These are phyloP conservation scores for Cheilosia grossa DNA, from an alignment of 2,888 invertebrate species.

Conservation along the genomic window DNA sequence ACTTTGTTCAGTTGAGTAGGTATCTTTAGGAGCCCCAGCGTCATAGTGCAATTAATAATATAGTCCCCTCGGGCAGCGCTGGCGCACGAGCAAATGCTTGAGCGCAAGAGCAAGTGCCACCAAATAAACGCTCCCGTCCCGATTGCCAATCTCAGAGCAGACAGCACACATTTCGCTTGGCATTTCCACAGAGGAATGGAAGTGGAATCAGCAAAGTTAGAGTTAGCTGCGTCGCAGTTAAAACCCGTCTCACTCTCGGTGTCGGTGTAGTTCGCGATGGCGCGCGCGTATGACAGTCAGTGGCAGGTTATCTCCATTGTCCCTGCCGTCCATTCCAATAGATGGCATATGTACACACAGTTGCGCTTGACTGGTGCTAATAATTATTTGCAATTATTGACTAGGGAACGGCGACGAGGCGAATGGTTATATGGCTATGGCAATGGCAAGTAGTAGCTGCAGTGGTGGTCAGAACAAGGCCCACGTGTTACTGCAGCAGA, in stretches of 20 bases:
- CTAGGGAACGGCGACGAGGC: conserved; percentile 24
- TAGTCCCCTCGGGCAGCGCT: conserved; percentile 44
- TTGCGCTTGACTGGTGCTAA: conserved; percentile 74
- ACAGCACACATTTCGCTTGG: conserved; percentile 25
- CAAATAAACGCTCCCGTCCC: conserved; percentile 67
- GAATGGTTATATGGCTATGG: conserved; percentile 10
- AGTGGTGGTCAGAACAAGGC: conserved; percentile 59
- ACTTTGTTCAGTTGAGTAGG: conserved; percentile 66
- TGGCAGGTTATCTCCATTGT: conserved; percentile 70
- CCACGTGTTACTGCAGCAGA: conserved; percentile 63
- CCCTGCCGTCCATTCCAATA: conserved; percentile 26
- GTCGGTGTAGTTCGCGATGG: conserved; percentile 47
- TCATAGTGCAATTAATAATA: conserved; percentile 66
- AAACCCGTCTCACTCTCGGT: conserved; percentile 60
- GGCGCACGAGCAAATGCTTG: conserved; percentile 10
- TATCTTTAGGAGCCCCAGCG: conserved; percentile 57
- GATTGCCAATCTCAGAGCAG: conserved; percentile 36
- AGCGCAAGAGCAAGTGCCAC: conserved; percentile 50
- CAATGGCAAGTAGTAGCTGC: conserved; percentile 20
- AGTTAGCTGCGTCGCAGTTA: conserved; percentile 52
- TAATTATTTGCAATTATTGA: conserved; percentile 74
- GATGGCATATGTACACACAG: conserved; percentile 71
- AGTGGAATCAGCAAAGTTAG: background rate
- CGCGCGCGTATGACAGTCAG: conserved; percentile 64
- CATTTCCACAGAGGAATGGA: conserved; percentile 17